Conservation (phyloP, 2,797 vertebrate genomes). For the Sorex maritimensis region DNA sequence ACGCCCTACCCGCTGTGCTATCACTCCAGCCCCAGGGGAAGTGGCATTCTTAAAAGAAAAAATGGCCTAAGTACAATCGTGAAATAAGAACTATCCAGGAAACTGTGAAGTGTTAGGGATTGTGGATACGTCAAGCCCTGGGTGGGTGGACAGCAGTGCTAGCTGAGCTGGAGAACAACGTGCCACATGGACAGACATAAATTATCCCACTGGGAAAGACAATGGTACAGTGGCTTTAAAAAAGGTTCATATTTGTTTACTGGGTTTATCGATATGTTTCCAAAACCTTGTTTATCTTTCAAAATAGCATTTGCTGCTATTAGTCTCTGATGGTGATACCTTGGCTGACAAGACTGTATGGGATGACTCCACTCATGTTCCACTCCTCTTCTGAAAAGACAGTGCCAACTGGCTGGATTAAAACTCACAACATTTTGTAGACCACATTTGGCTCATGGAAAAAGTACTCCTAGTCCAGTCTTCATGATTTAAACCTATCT, state of each 20-base stretch:
- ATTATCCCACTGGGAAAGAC: not conserved
- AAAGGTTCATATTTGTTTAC: not conserved
- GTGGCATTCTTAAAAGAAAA: too few species aligned
- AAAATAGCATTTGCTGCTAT: not conserved
- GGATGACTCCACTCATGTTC: not conserved
- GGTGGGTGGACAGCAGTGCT: not conserved
- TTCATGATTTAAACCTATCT: not conserved
- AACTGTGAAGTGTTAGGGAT: not conserved
- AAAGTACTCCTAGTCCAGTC: not conserved
- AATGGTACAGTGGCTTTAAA: not conserved
- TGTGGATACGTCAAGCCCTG: not conserved
- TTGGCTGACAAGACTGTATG: not conserved
- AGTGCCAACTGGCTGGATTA: not conserved
- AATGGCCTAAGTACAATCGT: not conserved
- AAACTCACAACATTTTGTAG: not conserved
- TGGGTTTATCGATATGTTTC: not conserved
- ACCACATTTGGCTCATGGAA: not conserved
- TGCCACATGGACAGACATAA: not conserved
- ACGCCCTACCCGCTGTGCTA: too few species aligned
- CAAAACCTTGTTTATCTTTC: not conserved
- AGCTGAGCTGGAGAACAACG: not conserved
- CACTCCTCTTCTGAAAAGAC: not conserved
- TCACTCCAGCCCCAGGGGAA: too few species aligned
- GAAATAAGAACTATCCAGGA: not conserved
- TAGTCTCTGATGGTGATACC: not conserved